Conservation (phyloP, 2,797 vertebrate genomes). For the Pipistrellus pipistrellus region DNA sequence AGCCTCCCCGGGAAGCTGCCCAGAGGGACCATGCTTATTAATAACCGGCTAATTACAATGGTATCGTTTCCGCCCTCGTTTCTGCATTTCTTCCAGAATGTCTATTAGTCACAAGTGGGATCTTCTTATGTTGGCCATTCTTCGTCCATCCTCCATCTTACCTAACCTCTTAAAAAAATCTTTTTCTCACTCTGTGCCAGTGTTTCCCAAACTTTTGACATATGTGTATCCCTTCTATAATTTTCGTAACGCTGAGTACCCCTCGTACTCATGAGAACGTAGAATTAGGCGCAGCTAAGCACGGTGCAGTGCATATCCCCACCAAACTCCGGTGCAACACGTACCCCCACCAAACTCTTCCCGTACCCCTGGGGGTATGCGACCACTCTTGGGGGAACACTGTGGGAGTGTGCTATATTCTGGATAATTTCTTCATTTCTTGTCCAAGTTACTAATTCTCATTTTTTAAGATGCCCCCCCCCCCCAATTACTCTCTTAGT, state of each 20-base stretch:
- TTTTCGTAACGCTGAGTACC: too few relatives aligned
- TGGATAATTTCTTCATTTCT: slow-evolving; percentile 16
- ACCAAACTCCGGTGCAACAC: too few relatives aligned
- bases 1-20: neutral
- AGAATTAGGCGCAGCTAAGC: too few relatives aligned
- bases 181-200: neutral
- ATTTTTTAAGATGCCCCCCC: neutral
- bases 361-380: too few relatives aligned
- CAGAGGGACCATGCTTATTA: neutral
- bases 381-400: too few relatives aligned
- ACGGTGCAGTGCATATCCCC: too few relatives aligned
- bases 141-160: neutral
- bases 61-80: neutral
- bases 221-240: too few relatives aligned
- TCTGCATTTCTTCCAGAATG: neutral
- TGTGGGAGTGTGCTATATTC: neutral
- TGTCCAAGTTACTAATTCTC: neutral
- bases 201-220: too few relatives aligned
- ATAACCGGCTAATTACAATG: neutral
- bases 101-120: neutral
- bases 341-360: too few relatives aligned
- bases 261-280: too few relatives aligned
- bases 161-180: neutral
- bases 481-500: neutral
- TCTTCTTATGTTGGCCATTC: neutral